Evolutionary conservation across 2,113 vertebrate genomes (phyloP).

Genomic region (Symphodus melops): DNA sequence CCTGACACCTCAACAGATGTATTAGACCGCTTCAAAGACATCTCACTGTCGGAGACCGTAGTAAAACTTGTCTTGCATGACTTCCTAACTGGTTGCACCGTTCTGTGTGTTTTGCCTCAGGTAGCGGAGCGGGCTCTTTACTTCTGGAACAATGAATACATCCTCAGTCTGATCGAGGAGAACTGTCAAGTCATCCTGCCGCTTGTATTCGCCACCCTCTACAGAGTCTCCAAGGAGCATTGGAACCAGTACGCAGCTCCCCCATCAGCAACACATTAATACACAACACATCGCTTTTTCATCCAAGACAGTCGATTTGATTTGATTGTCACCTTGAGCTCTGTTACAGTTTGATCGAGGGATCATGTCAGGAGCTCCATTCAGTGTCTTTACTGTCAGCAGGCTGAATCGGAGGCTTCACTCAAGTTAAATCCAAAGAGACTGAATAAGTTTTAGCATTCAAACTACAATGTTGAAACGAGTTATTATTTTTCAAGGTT

Average conservation of each 20-base stretch:
- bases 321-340: background rate
- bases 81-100: background rate
- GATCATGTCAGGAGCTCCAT: background rate
- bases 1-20: background rate
- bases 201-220: constrained; percentile 92
- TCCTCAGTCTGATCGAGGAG: constrained; percentile 94
- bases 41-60: too few species aligned
- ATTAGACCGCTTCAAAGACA: too few species aligned
- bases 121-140: constrained; percentile 95
- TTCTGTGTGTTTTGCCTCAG: constrained; percentile 66
- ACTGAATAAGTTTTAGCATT: background rate
- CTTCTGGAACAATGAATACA: constrained; percentile 97
- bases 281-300: background rate
- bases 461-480: background rate
- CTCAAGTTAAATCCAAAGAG: too few species aligned
- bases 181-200: constrained; percentile 94
- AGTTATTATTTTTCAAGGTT: too few species aligned
- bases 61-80: too few species aligned
- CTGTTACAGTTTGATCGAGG: background rate
- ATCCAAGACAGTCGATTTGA: too few species aligned
- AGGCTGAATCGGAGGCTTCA: background rate
- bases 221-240: constrained; percentile 95
- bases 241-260: constrained; percentile 91
- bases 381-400: background rate
- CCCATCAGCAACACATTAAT: background rate